A percentile compares a stretch with the other conserved stretches of the same genome.
These are phyloP conservation scores for Styela plicata DNA, from an alignment of 23 tunicate genomes.

Conservation along the genomic window DNA sequence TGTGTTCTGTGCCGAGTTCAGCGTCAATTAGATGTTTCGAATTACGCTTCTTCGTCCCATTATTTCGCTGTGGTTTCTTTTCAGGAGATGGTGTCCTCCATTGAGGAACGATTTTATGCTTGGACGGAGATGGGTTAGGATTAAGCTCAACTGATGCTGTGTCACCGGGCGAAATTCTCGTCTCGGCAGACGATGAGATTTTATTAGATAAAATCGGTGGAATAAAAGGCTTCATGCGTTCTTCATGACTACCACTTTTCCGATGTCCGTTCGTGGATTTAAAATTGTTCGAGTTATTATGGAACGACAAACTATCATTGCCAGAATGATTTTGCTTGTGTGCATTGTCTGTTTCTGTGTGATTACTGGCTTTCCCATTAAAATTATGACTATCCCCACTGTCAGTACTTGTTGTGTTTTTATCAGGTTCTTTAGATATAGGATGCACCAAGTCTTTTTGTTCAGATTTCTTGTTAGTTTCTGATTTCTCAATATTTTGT, in stretches of 20 bases:
- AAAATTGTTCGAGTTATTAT: not conserved
- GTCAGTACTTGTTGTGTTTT: not conserved
- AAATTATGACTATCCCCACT: not conserved
- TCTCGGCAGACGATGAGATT: not conserved
- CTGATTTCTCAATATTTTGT: no score
- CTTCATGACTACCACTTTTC: not conserved
- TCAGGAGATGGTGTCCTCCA: not conserved
- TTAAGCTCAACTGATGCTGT: not conserved
- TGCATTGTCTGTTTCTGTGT: not conserved
- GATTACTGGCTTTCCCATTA: not conserved
- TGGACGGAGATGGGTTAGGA: not conserved
- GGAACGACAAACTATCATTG: not conserved
- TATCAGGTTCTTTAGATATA: not conserved
- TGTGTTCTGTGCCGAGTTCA: not conserved
- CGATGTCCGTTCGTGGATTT: not conserved
- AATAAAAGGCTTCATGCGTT: not conserved
- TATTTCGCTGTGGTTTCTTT: not conserved
- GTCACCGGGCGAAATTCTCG: not conserved
- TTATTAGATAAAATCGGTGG: not conserved
- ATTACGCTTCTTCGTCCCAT: not conserved
- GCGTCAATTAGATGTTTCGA: not conserved
- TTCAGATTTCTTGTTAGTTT: not conserved
- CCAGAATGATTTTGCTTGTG: not conserved
- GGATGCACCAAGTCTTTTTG: not conserved
- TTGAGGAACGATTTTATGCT: not conserved